These are phyloP conservation scores for Sarcophaga caerulescens DNA, from an alignment of 2,888 invertebrate genomes.

Conservation along the genomic window DNA sequence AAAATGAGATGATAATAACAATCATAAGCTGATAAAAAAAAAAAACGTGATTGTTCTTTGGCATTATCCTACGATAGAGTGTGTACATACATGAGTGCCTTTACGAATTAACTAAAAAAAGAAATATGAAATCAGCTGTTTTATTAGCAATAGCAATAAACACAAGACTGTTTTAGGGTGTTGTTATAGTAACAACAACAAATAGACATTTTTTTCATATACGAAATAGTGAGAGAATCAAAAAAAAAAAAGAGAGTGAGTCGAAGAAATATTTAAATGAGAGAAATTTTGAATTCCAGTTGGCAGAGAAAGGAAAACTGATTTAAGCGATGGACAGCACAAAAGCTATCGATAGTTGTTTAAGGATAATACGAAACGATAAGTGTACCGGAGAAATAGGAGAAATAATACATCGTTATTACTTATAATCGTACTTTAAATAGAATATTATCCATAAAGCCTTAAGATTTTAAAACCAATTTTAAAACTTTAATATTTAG, in stretches of 20 bases:
- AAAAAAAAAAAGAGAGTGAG: neutral
- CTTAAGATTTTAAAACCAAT: no score
- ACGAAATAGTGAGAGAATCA: neutral
- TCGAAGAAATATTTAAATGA: neutral
- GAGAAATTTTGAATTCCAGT: neutral
- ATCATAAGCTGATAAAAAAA: no score
- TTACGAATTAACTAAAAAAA: neutral
- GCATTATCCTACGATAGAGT: slow-evolving; percentile 46
- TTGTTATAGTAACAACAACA: slow-evolving; percentile 41
- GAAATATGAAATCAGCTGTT: slow-evolving; percentile 55
- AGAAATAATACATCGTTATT: no score
- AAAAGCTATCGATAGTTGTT: neutral
- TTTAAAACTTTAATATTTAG: no score
- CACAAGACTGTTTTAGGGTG: slow-evolving; percentile 38
- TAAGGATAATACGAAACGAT: neutral
- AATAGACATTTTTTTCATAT: neutral
- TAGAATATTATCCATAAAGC: no score
- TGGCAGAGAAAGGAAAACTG: neutral
- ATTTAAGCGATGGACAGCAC: neutral
- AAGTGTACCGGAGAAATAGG: no score
- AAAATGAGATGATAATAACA: no score
- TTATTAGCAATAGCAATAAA: slow-evolving; percentile 12
- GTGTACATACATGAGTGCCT: neutral
- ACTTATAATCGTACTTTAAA: no score
- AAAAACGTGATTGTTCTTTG: slow-evolving; percentile 23